Base-by-base conservation (phyloP, 2,797 vertebrate species). In the Pseudomugil tenellus region DNA sequence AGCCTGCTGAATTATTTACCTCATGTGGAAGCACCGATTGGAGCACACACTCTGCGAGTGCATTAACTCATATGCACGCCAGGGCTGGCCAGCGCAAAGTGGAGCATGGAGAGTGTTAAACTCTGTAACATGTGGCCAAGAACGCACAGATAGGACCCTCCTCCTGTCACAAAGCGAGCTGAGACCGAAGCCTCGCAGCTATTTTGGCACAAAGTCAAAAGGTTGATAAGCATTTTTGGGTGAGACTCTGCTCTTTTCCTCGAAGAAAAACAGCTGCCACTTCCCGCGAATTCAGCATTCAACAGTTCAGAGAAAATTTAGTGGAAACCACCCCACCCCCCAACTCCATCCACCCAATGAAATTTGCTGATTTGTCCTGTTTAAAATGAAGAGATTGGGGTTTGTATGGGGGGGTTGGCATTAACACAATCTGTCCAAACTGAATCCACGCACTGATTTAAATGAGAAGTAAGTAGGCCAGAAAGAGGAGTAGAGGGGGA, bases 181-280 rank as follows among this genome's bases (percentile, higher is more conserved):
- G 34, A 65, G 88, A 87, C 90, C 81, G 91, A 87, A 89, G 90
- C 91, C 93, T 94, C 52, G 74, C 85, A 92, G 92, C 93, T 92
- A 81, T 86, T 92, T 88, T 94, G 94, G 94, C 94, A 92, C 82
- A 2, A 75, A 94, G 92, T 95, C 93, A 94, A 94, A 88, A 91
- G 65, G 87, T 91, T 91, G 93, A 95, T 95, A 93, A 94, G 91
- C 91, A 87, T 89, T 92, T 84, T 93, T 92, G 92, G 91, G 92
- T 91, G 92, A 91, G 93, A 93, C 91, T 88, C 87, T 60, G 80
- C 90, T 88, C 91, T 92, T 91, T 86, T 83, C 85, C 91, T 92
- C 73, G 88, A 93, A 89, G 91, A 92, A 92, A 95, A 94, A 91
- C 93, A 95, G 94, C 94, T 95, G 94, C 93, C 90, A 86, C 90